phyloP scores from a whole-genome alignment of 2,888 invertebrate genomes.

The Drosophila borealis region DNA sequence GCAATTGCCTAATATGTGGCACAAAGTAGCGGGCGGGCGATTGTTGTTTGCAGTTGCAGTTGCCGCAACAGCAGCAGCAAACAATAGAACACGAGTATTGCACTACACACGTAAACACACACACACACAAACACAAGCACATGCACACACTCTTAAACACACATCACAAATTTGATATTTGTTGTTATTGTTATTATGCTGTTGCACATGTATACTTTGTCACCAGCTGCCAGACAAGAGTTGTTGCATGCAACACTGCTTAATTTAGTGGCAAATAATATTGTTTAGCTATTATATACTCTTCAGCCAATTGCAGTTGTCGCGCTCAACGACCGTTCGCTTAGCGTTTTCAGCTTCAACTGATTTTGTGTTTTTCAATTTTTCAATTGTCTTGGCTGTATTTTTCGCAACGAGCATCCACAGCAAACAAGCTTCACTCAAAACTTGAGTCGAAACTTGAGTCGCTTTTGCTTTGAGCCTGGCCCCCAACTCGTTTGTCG shows the following conservation, averaged over 20 bases:
- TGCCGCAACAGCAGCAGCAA: constrained; percentile 54
- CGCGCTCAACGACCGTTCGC: constrained; percentile 63
- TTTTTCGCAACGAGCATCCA: constrained; percentile 54
- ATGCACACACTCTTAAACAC: constrained; percentile 16
- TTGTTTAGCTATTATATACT: constrained; percentile 13
- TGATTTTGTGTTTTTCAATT: constrained; percentile 55
- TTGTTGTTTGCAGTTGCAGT: constrained; percentile 54
- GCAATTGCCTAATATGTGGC: constrained; percentile 62
- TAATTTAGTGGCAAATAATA: constrained; percentile 6
- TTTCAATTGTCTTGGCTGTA: constrained; percentile 67
- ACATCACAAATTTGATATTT: constrained; percentile 40
- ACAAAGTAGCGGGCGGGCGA: constrained; percentile 70
- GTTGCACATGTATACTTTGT: constrained; percentile 22
- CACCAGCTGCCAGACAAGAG: constrained; percentile 36
- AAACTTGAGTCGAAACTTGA: constrained; percentile 52
- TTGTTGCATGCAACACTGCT: constrained; percentile 34
- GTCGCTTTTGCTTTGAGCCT: constrained; percentile 48
- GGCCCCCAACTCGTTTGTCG: constrained; percentile 72
- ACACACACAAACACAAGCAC: constrained; percentile 12
- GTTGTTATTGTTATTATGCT: constrained; percentile 52
- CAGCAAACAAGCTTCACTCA: constrained; percentile 21
- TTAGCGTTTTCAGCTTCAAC: constrained; percentile 66
- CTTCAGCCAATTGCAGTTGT: constrained; percentile 9
- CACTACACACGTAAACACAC: constrained; percentile 35
- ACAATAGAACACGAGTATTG: constrained; percentile 65